phyloP scores from a whole-genome alignment of 2,113 vertebrate species.

The Dascyllus trimaculatus region DNA sequence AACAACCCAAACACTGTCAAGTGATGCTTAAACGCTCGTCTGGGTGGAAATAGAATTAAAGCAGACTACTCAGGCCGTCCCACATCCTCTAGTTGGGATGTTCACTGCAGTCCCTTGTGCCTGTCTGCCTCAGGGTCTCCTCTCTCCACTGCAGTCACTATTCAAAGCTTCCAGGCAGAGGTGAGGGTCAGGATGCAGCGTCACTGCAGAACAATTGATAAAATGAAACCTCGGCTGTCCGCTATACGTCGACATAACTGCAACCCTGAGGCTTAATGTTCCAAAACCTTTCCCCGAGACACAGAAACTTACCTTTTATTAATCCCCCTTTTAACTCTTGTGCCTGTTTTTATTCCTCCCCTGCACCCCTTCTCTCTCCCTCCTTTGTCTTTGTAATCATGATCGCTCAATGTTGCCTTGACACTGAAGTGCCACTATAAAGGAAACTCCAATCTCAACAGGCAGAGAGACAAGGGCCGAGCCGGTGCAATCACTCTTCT shows the following conservation, averaged over 20 bases:
- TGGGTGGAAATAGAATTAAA: background rate
- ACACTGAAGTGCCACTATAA: conserved; percentile 36
- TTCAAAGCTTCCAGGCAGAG: background rate
- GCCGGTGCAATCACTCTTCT: conserved; percentile 19
- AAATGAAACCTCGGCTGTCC: background rate
- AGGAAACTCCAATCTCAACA: conserved; percentile 39
- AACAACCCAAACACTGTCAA: no score
- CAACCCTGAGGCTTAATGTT: background rate
- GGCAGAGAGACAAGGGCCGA: background rate
- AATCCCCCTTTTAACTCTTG: background rate
- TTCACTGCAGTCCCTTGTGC: conserved; percentile 42
- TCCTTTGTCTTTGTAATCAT: conserved; percentile 31
- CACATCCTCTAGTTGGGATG: conserved; percentile 9
- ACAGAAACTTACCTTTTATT: background rate
- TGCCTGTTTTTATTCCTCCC: background rate
- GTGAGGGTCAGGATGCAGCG: conserved; percentile 22
- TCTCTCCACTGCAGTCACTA: conserved; percentile 3
- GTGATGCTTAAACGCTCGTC: no score
- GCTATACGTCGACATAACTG: background rate
- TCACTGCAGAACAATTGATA: conserved; percentile 5
- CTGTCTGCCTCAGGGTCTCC: conserved; percentile 20
- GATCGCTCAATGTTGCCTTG: conserved; percentile 39
- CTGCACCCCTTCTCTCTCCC: background rate
- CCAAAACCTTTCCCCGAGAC: conserved; percentile 8
- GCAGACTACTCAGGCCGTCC: conserved; percentile 5